Evolutionary conservation across 2,113 vertebrate species (phyloP).

Genomic region (Callorhinus ursinus): DNA sequence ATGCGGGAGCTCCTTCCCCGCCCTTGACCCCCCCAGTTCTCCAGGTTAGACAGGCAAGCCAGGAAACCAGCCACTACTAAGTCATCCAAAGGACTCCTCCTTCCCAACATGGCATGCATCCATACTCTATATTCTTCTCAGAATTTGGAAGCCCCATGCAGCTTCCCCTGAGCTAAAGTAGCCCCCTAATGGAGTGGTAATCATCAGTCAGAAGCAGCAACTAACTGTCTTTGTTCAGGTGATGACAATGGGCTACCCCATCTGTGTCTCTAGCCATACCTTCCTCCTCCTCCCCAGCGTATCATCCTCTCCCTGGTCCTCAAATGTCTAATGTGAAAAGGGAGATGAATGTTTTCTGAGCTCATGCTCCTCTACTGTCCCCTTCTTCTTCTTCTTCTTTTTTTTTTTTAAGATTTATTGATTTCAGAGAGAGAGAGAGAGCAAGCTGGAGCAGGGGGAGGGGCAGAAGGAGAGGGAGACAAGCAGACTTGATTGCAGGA

Average conservation of each 20-base stretch:
- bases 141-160: background rate
- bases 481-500: too few species aligned
- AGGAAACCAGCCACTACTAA: background rate
- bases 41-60: background rate
- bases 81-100: too few species aligned
- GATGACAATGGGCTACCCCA: background rate
- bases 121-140: background rate
- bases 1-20: background rate
- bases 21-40: background rate
- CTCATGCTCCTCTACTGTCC: background rate
- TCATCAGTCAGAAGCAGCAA: background rate
- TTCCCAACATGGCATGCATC: background rate
- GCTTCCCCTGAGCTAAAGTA: background rate
- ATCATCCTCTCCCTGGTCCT: background rate
- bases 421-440: too few species aligned
- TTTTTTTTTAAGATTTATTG: too few species aligned
- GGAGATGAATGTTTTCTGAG: background rate
- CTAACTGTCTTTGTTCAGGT: background rate
- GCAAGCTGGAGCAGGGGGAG: too few species aligned
- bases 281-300: background rate
- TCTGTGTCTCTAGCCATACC: too few species aligned
- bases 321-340: background rate
- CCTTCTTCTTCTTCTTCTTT: background rate
- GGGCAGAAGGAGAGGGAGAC: too few species aligned
- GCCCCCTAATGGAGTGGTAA: background rate